Evolutionary conservation across 2,888 invertebrate genomes (phyloP).

Genomic region (Chaitophorus viminalis): DNA sequence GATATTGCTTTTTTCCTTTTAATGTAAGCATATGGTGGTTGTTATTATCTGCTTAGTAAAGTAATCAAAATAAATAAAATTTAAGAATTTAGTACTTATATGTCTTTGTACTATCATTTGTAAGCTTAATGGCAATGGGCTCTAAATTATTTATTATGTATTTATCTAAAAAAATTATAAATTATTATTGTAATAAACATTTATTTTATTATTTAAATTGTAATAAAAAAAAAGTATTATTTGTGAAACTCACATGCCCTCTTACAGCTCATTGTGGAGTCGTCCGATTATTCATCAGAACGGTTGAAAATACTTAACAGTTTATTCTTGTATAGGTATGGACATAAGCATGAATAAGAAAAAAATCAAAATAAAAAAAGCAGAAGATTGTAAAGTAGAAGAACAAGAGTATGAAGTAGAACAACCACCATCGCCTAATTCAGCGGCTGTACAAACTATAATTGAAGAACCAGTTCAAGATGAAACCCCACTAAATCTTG

Average conservation of each 20-base stretch:
- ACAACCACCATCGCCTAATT: constrained; percentile 56
- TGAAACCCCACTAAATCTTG: constrained; percentile 59
- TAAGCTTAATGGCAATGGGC: constrained; percentile 41
- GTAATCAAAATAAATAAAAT: not conserved
- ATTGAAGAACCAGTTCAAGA: constrained; percentile 56
- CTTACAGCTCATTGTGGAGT: constrained; percentile 44
- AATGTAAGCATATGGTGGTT: constrained; percentile 50
- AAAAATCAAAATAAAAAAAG: constrained; percentile 61
- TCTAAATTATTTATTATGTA: constrained; percentile 13
- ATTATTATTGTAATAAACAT: constrained; percentile 42
- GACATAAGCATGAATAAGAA: constrained; percentile 61
- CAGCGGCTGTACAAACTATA: constrained; percentile 55
- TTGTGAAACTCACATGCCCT: constrained; percentile 30
- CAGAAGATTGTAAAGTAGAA: constrained; percentile 36
- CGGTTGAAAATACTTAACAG: constrained; percentile 58
- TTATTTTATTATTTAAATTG: constrained; percentile 11
- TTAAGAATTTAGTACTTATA: constrained; percentile 5
- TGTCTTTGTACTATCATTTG: constrained; percentile 28
- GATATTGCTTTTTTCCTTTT: constrained; percentile 45
- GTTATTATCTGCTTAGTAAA: constrained; percentile 44
- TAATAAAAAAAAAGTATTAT: constrained; percentile 17
- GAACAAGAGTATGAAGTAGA: constrained; percentile 46
- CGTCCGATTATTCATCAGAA: constrained; percentile 46
- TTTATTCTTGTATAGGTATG: constrained; percentile 60
- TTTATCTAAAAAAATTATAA: not conserved